Evolutionary conservation across 2,113 vertebrate genomes (phyloP).

Genomic region (Sylvicapra grimmia): DNA sequence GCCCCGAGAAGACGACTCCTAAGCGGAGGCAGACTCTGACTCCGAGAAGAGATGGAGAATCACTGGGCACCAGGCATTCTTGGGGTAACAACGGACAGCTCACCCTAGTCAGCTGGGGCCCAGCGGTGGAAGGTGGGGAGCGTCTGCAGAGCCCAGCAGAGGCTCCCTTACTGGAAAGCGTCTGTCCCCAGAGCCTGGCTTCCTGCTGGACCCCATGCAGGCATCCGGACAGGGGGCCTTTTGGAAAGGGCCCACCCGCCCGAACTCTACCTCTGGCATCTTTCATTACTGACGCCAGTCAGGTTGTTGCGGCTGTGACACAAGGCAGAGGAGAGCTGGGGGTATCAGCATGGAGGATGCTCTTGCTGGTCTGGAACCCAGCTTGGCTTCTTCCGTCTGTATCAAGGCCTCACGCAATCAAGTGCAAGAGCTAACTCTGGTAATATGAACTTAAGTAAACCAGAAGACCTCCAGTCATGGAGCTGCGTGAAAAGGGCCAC

Average conservation of each 20-base stretch:
- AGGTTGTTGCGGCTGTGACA: neutral
- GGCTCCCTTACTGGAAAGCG: neutral
- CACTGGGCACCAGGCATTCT: neutral
- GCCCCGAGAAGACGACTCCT: neutral
- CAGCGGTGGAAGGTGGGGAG: neutral
- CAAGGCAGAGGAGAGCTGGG: neutral
- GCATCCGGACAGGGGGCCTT: neutral
- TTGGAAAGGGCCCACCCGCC: neutral
- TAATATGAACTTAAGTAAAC: neutral
- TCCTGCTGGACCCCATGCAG: neutral
- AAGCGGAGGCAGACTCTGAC: neutral
- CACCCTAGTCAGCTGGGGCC: neutral
- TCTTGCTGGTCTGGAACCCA: neutral
- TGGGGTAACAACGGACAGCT: neutral
- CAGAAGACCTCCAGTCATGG: neutral
- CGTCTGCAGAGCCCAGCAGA: neutral
- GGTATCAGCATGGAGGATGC: neutral
- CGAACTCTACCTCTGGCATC: neutral
- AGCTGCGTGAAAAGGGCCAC: neutral
- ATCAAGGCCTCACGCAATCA: neutral
- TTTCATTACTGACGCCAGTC: neutral
- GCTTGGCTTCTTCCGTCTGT: neutral
- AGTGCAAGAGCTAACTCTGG: neutral
- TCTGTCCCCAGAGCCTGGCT: neutral
- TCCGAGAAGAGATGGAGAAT: neutral